Percentiles rank a stretch among this genome's conserved stretches.
phyloP scores from a whole-genome alignment of 2,888 invertebrate genomes.

The Parascotia fuliginaria region DNA sequence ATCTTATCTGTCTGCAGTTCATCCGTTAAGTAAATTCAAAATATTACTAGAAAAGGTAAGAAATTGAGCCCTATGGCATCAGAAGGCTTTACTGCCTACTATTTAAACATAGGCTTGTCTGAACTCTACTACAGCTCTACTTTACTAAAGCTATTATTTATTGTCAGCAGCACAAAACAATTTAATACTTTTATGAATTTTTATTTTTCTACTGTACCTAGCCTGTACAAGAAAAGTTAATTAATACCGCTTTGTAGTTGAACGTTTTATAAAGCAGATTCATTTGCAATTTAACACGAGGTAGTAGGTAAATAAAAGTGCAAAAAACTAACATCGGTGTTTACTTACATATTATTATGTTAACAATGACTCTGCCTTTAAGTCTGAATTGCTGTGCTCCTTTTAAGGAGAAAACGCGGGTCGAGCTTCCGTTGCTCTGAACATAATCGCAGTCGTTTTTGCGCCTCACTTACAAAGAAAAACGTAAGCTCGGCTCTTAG shows the following conservation, averaged over 20 bases:
- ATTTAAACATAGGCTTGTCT: too few species aligned
- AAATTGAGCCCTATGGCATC: too few species aligned
- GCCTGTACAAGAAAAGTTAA: background rate
- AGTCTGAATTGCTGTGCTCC: conserved; percentile 52
- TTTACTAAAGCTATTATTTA: too few species aligned
- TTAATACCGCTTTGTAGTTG: background rate
- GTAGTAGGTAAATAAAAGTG: conserved; percentile 10
- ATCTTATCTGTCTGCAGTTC: too few species aligned
- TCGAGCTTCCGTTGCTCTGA: conserved; percentile 50
- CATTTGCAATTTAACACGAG: conserved; percentile 3
- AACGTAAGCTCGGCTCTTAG: conserved; percentile 39
- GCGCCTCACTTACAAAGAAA: conserved; percentile 51
- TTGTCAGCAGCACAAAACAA: too few species aligned
- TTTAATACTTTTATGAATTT: too few species aligned
- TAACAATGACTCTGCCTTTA: conserved; percentile 50
- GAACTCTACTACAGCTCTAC: too few species aligned
- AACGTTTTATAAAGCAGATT: background rate
- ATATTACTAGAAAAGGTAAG: too few species aligned
- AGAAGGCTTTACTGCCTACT: too few species aligned
- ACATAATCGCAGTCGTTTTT: conserved; percentile 57
- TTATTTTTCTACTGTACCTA: too few species aligned
- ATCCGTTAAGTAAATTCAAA: too few species aligned
- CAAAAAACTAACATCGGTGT: conserved; percentile 18
- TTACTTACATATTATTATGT: conserved; percentile 40
- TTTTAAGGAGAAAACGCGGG: conserved; percentile 51